Evolutionary conservation across 2,113 vertebrate genomes (phyloP), one percentile per base, ranked within the genome.

Genomic region (Poecile atricapillus): DNA sequence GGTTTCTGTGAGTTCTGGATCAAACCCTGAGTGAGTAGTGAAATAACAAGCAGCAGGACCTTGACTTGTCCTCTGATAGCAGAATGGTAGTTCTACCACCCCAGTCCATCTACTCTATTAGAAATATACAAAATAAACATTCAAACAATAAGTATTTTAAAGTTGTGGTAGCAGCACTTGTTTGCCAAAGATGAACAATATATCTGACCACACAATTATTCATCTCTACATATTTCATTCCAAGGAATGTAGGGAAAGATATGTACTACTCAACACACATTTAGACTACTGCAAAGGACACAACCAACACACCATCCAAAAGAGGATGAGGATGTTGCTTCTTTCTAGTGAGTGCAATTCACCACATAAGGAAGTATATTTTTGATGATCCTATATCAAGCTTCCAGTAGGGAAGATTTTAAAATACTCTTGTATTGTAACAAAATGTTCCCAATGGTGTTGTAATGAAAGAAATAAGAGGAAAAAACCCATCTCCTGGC

Each of bases 401-500:
- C 58, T 84, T 94, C 49, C 91, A 93, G 55, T 64, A 89, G 55
- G 33, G 27, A 94, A 85, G 79, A 90, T 88, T 81, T 95, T 92
- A 77, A 95, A 95, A 88, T 94, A 93, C 96, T 95, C 90, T 85
- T 71, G 33, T 37, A 67, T 86, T 89, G 65, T 93, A 94, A 96
- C 93, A 94, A 88, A 96, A 94, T 94, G 94, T 97, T 96, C 95
- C 89, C 16, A 18, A 55, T 93, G 65, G 91, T 91, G 65, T 30
- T 79, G 33, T 59, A 95, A 90, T n/a, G 84, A 87, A 95, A 92
- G 73, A 84, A 84, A 89, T 39, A 81, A n/a, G 7, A 60, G 7
- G 25, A 20, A 90, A 83, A 79, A 7, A 1, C 0, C 5, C 9
- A 69, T 75, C 68, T 84, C 55, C 90, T 92, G 86, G 89, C 80